Base-by-base conservation (phyloP, 2,888 invertebrate genomes). In the Ophion obscuratus region DNA sequence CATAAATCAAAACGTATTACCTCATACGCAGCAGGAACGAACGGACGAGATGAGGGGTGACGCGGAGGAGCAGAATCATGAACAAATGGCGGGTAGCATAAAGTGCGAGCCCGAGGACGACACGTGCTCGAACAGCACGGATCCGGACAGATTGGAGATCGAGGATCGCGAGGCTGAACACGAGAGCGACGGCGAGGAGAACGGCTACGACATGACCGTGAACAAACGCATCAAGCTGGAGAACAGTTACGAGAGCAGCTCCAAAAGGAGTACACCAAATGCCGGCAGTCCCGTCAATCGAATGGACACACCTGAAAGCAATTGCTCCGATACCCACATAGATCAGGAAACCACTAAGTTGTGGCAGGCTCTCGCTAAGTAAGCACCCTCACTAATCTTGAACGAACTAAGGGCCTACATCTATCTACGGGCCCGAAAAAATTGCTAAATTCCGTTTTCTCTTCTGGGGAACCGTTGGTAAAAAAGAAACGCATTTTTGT, bases 111-210 rank as follows among this genome's bases (percentile, higher is more conserved):
- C 95, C 88, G 96, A 95, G 67, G 95, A 95, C 91, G 96, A 96
- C 90, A 95, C 96, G 88, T 96, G 96, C 92, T 96, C 96, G 92
- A 96, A 96, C 92, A 96, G 96, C 88, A 97, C 97, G 0, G 97
- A 97, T 94, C 97, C 97, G 2, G 97, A 96, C 89, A 95, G 97
- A 90, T 94, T 97, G 90, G 97, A 97, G 91, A 97, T 97, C 94
- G 97, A 97, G 87, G 93, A 94, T 87, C 90, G 92, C 10, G 92
- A 92, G 31, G 86, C 47, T n/a, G 92, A 91, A 11, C 92, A 91
- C 10, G 94, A 93, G 20, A 89, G 90, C 5, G 92, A 93, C 64
- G 92, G 91, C 24, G 93, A 92, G 78, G 94, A 92, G 24, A 92
- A 92, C 85, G 93, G 92, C 76, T 92, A 92, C 79, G 93, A 93